Base-by-base conservation (phyloP, 2,113 vertebrate genomes). In the Dissostichus mawsoni region DNA sequence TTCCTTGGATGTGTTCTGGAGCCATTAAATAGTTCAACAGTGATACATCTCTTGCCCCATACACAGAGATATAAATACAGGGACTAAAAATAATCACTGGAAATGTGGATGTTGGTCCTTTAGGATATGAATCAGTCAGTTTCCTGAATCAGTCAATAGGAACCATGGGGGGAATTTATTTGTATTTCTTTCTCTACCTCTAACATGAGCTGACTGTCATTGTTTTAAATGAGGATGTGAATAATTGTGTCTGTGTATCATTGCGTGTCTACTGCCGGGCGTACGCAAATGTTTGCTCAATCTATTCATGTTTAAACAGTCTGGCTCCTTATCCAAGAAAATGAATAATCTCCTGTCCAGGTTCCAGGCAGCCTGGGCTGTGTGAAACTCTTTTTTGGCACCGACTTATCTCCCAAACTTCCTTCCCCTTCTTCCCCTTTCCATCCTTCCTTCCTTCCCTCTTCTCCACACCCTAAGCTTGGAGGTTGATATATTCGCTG, bases 341-440 rank as follows among this genome's bases (percentile, higher is more conserved):
- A 96, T 93, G 92, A 95, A 95, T 91, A 88, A 96, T 92, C 89
- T 91, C 90, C 87, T 90, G 1, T 7, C 84, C 90, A 92, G 93
- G 92, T 93, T 94, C 90, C 92, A 89, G 85, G 52, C 61, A 1
- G 82, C 86, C 69, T 80, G 78, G 86, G 88, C 87, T 88, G 83
- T 95, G 92, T 94, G 94, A 95, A 94, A 86, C 75, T 92, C 93
- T 88, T 23, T 86, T 92, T 92, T 93, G 92, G 94, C 95, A 88
- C 85, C 52, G 75, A 83, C 90, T 92, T 92, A 92, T 87, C 91
- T 87, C 48, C 71, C 86, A 89, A 69, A 77, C 88, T 96, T 95
- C 95, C 95, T 94, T 94, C 94, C 94, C 83, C 89, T 79, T 91
- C 95, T 96, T 95, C 95, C 96, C 95, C 96, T 96, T 96, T 95